Evolutionary conservation across 2,888 invertebrate species (phyloP).

Genomic region (Limnephilus lunatus): DNA sequence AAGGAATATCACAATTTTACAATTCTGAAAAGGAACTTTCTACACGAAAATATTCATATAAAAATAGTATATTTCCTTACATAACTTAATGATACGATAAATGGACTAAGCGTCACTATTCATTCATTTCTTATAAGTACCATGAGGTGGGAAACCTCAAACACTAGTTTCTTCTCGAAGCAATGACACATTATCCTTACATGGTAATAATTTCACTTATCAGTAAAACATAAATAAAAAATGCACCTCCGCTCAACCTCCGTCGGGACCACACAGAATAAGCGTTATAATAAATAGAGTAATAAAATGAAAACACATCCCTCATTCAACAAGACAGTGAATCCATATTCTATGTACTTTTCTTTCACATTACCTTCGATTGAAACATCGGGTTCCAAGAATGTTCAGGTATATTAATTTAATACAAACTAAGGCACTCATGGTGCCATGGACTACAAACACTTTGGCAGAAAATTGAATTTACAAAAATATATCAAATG

Average conservation of each 20-base stretch:
- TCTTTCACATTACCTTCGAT: conserved; percentile 18
- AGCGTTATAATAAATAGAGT: conserved; percentile 47
- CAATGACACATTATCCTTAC: conserved; percentile 52
- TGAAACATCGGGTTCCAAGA: not conserved
- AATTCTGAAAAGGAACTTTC: conserved; percentile 60
- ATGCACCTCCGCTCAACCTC: conserved; percentile 55
- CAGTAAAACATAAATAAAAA: conserved; percentile 56
- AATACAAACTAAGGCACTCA: conserved; percentile 58
- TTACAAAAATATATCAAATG: conserved; percentile 49
- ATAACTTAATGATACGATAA: conserved; percentile 42
- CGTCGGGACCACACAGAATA: conserved; percentile 26
- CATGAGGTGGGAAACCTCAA: conserved; percentile 46
- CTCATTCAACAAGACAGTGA: not conserved
- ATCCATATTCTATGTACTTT: not conserved
- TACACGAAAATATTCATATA: conserved; percentile 55
- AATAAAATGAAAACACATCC: conserved; percentile 16
- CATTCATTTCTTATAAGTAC: conserved; percentile 57
- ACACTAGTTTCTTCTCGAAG: conserved; percentile 45
- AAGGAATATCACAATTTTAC: conserved; percentile 63
- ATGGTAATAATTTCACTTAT: conserved; percentile 59
- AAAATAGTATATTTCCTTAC: conserved; percentile 58
- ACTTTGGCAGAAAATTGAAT: conserved; percentile 76
- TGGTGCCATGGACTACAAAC: conserved; percentile 73
- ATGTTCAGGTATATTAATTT: conserved; percentile 44
- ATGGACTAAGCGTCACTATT: conserved; percentile 53